phyloP scores from a whole-genome alignment of 2,888 invertebrate species.

The Thyatira batis region DNA sequence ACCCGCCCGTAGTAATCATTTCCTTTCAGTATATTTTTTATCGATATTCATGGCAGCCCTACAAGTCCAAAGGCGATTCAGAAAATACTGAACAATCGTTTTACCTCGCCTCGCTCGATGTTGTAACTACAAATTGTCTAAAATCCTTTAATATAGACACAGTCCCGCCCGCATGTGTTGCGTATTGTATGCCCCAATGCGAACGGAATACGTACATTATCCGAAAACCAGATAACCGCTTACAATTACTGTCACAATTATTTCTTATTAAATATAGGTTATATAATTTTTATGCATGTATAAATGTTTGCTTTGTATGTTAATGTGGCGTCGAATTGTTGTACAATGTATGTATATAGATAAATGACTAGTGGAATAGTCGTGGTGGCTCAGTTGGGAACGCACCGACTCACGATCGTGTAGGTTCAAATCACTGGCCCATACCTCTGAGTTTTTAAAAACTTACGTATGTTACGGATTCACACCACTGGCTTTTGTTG shows the following conservation, averaged over 20 bases:
- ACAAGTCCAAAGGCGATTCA: background rate
- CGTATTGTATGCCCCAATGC: constrained; percentile 1
- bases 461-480: no score
- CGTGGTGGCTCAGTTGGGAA: no score
- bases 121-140: background rate
- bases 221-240: no score
- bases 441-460: no score
- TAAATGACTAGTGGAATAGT: background rate
- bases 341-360: background rate
- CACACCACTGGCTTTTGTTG: no score
- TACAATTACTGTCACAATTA: no score
- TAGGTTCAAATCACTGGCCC: no score
- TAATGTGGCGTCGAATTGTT: background rate
- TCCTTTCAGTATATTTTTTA: no score
- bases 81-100: background rate
- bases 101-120: constrained; percentile 4
- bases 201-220: background rate
- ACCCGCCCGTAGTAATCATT: no score
- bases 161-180: constrained; percentile 4
- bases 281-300: background rate
- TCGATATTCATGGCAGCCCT: constrained; percentile 26
- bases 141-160: background rate
- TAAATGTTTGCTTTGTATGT: background rate
- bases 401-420: no score
- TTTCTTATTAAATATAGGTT: no score